Percentiles rank a stretch among this genome's conserved stretches.
Conservation (phyloP, 2,113 vertebrate genomes). For the Neogale vison region DNA sequence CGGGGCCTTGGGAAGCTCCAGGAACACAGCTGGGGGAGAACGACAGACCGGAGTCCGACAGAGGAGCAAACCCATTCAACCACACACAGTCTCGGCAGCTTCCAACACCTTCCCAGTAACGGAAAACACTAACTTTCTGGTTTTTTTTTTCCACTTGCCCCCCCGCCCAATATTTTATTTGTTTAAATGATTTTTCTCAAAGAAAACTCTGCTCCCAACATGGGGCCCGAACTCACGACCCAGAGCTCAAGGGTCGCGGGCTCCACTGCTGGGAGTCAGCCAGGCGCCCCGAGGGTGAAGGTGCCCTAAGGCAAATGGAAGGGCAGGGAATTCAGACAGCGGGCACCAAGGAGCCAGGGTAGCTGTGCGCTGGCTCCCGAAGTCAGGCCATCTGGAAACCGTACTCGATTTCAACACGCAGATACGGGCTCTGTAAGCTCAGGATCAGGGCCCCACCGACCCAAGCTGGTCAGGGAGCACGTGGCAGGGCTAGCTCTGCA, state of each 20-base stretch:
- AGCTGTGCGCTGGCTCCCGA: rapidly evolving
- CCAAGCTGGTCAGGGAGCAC: not conserved
- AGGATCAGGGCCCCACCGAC: rapidly evolving
- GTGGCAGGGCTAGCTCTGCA: too few species aligned
- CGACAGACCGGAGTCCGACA: not conserved
- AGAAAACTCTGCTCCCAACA: not conserved
- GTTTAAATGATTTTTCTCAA: not conserved
- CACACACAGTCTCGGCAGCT: not conserved
- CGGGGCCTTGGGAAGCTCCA: not conserved
- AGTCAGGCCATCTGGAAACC: not conserved
- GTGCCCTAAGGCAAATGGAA: not conserved
- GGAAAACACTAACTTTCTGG: not conserved
- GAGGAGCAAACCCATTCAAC: not conserved
- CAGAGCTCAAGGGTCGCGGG: not conserved
- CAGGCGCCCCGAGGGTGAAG: not conserved
- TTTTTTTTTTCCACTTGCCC: not conserved
- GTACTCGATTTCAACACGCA: not conserved
- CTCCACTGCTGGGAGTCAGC: not conserved
- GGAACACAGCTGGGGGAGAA: not conserved
- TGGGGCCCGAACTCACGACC: not conserved
- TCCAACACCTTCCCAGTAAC: not conserved
- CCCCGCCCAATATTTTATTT: not conserved
- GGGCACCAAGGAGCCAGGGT: not conserved
- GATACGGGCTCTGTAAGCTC: too few species aligned
- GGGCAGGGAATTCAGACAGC: not conserved